Conservation (phyloP, 2,797 vertebrate genomes). For the Odontamblyopus rebecca region DNA sequence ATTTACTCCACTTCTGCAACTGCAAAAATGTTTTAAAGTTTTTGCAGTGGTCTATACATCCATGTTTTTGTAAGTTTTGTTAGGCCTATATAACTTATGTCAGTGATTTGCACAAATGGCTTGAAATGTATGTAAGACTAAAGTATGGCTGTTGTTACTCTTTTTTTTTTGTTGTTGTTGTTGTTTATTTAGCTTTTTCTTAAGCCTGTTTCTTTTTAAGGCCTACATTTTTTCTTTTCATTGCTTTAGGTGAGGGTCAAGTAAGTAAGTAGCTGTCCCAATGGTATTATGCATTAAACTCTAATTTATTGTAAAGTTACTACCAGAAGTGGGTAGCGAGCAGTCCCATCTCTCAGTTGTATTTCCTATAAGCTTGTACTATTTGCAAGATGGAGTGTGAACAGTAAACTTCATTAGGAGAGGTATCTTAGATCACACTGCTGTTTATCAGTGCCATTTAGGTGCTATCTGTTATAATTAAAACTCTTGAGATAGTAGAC, state of each 20-base stretch:
- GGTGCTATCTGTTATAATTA: slow-evolving; percentile 12
- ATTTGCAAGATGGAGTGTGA: slow-evolving; percentile 12
- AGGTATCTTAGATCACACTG: slow-evolving; percentile 4
- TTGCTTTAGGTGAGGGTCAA: background rate
- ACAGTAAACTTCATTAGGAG: slow-evolving; percentile 9
- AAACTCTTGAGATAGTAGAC: slow-evolving; percentile 11
- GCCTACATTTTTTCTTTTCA: background rate
- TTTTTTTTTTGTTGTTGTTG: no score
- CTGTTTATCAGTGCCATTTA: slow-evolving; percentile 14
- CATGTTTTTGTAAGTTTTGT: background rate
- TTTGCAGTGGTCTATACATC: background rate
- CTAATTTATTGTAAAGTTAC: background rate
- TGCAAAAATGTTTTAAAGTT: background rate
- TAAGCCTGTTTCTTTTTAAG: no score
- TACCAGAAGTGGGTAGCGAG: background rate
- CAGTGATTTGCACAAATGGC: background rate
- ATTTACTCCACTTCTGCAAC: background rate
- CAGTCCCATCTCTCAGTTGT: background rate
- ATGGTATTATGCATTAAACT: no score
- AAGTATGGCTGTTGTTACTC: background rate
- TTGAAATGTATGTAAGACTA: background rate
- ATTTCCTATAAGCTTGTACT: background rate
- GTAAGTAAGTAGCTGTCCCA: background rate
- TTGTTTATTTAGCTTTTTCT: background rate
- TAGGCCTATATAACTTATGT: background rate